These are phyloP conservation scores for Oscheius sp. DNA, from an alignment of 2,888 invertebrate genomes.

Conservation along the genomic window DNA sequence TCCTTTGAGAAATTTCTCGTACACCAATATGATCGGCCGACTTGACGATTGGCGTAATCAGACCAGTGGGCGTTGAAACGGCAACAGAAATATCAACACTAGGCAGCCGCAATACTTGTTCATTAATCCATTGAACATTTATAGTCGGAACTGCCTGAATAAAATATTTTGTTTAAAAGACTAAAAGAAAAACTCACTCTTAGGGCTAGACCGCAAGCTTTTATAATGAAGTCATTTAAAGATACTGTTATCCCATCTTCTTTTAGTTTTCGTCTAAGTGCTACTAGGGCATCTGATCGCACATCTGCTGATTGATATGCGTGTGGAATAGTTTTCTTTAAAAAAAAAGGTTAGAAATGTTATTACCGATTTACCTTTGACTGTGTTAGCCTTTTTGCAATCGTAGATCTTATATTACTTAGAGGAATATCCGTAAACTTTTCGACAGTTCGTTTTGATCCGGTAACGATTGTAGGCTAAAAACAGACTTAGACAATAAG, in stretches of 20 bases:
- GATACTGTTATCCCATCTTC: slow-evolving; percentile 72
- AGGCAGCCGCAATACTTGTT: slow-evolving; percentile 33
- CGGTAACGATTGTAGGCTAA: slow-evolving; percentile 9
- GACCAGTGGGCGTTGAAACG: slow-evolving; percentile 86
- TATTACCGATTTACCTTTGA: slow-evolving; percentile 73
- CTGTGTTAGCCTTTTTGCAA: slow-evolving; percentile 77
- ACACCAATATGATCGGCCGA: slow-evolving; percentile 75
- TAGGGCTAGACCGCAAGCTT: slow-evolving; percentile 77
- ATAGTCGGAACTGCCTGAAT: slow-evolving; percentile 66
- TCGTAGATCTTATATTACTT: slow-evolving; percentile 76
- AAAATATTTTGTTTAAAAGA: slow-evolving; percentile 71
- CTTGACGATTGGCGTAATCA: slow-evolving; percentile 92
- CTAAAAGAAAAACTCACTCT: slow-evolving; percentile 67
- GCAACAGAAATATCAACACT: slow-evolving; percentile 91
- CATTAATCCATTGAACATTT: slow-evolving; percentile 45
- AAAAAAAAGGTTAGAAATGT: slow-evolving; percentile 36
- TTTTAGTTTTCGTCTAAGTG: slow-evolving; percentile 74
- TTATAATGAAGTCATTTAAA: slow-evolving; percentile 78
- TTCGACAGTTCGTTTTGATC: slow-evolving; percentile 21
- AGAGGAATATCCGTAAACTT: slow-evolving; percentile 75
- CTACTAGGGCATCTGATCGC: slow-evolving; percentile 74
- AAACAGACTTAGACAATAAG: neutral
- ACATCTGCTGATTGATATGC: slow-evolving; percentile 77
- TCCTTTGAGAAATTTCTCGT: slow-evolving; percentile 72
- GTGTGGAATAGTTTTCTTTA: slow-evolving; percentile 78